Percentiles rank a stretch among this genome's conserved stretches.
Evolutionary conservation across 2,113 vertebrate genomes (phyloP).

Genomic region (Crotophaga sulcirostris): DNA sequence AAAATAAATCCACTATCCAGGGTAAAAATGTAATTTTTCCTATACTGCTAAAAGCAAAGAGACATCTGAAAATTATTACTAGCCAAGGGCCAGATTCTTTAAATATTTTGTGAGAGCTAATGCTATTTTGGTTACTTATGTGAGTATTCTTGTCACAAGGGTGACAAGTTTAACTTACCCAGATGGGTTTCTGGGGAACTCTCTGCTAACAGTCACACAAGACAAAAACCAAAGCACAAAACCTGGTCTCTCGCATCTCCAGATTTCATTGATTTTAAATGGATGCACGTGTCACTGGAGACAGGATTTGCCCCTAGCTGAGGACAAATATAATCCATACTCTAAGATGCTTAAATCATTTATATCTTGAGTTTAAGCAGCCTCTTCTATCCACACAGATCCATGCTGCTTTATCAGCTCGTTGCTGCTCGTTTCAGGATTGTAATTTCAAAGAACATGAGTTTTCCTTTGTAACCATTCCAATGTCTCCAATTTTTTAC

Average conservation of each 20-base stretch:
- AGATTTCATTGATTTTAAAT: neutral
- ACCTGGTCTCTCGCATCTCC: neutral
- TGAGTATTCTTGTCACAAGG: neutral
- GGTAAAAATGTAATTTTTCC: constrained; percentile 2
- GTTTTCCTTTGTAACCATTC: constrained; percentile 5
- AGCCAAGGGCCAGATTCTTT: constrained; percentile 33
- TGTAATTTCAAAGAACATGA: neutral
- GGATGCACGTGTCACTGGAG: neutral
- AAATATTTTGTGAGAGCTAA: constrained; percentile 28
- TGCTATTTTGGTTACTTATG: neutral
- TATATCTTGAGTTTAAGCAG: neutral
- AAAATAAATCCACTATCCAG: neutral
- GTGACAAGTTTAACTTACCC: constrained; percentile 16
- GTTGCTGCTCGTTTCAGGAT: neutral
- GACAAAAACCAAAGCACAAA: constrained; percentile 4
- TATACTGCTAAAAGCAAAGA: neutral
- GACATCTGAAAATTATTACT: constrained; percentile 33
- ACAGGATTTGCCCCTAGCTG: neutral
- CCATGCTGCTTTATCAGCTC: neutral
- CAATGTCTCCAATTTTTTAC: neutral
- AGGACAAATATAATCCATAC: neutral
- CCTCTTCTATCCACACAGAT: neutral
- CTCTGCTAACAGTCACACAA: neutral
- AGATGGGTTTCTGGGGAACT: neutral
- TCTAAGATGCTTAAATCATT: neutral